A percentile compares a stretch with the other conserved stretches of the same genome.
Evolutionary conservation across 2,888 invertebrate genomes (phyloP).

Genomic region (Hirtodrosophila trivittata): DNA sequence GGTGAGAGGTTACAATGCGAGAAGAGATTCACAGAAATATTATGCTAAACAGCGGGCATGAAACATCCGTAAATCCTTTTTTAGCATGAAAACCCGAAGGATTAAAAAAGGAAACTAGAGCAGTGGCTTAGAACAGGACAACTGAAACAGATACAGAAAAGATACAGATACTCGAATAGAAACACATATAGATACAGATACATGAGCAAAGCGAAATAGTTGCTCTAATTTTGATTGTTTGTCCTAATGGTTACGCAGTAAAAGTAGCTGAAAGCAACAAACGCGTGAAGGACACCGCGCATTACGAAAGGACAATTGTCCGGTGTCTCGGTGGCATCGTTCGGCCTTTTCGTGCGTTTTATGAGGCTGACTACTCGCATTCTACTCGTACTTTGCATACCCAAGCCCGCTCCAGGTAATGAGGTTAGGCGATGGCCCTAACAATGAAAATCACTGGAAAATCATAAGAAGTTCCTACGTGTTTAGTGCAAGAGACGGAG

Average conservation of each 20-base stretch:
- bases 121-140: constrained; percentile 29
- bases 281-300: constrained; percentile 67
- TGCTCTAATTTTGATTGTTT: constrained; percentile 80
- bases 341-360: too few relatives aligned
- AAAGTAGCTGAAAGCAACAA: constrained; percentile 65
- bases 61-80: constrained; percentile 73
- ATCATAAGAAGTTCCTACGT: constrained; percentile 62
- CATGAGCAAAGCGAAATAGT: constrained; percentile 53
- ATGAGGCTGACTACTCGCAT: constrained; percentile 34
- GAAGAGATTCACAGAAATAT: constrained; percentile 56
- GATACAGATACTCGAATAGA: constrained; percentile 2
- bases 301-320: constrained; percentile 57
- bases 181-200: constrained; percentile 13
- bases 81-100: constrained; percentile 78
- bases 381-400: constrained; percentile 22
- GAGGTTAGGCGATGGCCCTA: constrained; percentile 32
- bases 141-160: constrained; percentile 2
- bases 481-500: background rate
- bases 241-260: constrained; percentile 70
- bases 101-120: constrained; percentile 79
- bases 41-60: constrained; percentile 59
- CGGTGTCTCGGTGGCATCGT: constrained; percentile 8
- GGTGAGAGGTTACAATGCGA: too few relatives aligned
- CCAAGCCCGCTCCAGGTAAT: constrained; percentile 44
- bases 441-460: constrained; percentile 74